Conservation (phyloP, 2,888 invertebrate genomes). For the Andricus curvator region DNA sequence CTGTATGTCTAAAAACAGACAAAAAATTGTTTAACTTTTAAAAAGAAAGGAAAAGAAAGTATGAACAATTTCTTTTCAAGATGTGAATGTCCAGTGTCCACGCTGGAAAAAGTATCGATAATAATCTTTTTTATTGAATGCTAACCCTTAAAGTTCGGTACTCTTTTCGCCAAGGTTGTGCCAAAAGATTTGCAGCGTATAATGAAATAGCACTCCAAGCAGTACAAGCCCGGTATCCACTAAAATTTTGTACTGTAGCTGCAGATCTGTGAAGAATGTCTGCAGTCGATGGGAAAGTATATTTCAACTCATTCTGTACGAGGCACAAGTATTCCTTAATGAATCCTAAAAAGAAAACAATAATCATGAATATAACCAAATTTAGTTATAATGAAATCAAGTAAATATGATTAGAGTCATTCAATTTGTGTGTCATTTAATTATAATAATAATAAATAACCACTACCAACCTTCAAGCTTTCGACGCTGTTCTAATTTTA, state of each 20-base stretch:
- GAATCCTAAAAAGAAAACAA: slow-evolving; percentile 80
- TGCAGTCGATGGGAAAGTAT: slow-evolving; percentile 86
- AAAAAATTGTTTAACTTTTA: slow-evolving; percentile 44
- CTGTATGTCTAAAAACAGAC: slow-evolving; percentile 84
- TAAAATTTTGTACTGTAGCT: slow-evolving; percentile 85
- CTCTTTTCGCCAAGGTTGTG: slow-evolving; percentile 94
- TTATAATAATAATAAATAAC: not conserved
- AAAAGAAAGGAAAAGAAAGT: slow-evolving; percentile 11
- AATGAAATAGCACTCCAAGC: slow-evolving; percentile 92
- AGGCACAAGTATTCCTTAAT: slow-evolving; percentile 88
- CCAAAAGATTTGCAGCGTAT: slow-evolving; percentile 91
- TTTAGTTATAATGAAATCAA: too few species aligned
- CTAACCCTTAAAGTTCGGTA: slow-evolving; percentile 89
- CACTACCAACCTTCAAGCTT: slow-evolving; percentile 85
- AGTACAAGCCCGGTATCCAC: slow-evolving; percentile 88
- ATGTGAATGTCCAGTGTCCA: too few species aligned
- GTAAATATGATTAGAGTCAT: not conserved
- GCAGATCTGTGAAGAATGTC: slow-evolving; percentile 88
- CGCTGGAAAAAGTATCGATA: too few species aligned
- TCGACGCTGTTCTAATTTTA: slow-evolving; percentile 87
- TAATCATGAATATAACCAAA: not conserved
- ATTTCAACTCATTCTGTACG: slow-evolving; percentile 89
- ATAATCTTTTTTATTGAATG: slow-evolving; percentile 20
- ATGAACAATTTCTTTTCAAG: slow-evolving; percentile 28
- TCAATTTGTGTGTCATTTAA: not conserved